Evolutionary conservation across 1,140 invertebrate species (phyloP).

Genomic region (Probaryconus sp.): DNA sequence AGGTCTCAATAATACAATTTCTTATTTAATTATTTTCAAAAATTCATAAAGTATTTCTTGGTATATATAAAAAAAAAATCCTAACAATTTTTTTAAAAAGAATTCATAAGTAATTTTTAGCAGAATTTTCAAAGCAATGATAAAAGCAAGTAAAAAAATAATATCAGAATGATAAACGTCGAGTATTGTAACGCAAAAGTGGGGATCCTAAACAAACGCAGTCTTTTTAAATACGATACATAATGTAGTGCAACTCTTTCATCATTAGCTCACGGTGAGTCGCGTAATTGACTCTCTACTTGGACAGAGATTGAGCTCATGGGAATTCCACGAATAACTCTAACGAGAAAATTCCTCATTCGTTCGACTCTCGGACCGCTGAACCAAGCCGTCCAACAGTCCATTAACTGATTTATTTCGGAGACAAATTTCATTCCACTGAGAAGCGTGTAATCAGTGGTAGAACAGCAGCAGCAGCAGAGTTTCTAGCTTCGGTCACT

Average conservation of each 20-base stretch:
- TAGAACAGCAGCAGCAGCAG: constrained; percentile 41
- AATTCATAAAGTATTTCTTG: too few relatives aligned
- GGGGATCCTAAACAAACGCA: constrained; percentile 21
- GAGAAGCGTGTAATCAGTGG: constrained; percentile 66
- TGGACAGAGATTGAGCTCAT: constrained; percentile 11
- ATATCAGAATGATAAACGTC: too few relatives aligned
- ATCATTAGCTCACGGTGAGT: neutral
- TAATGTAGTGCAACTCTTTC: constrained; percentile 8
- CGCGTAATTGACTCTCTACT: constrained; percentile 33
- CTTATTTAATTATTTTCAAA: too few relatives aligned
- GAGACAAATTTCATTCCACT: constrained; percentile 65
- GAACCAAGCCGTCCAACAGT: constrained; percentile 37
- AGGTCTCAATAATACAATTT: too few relatives aligned
- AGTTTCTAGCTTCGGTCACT: constrained; percentile 5
- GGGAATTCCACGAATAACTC: constrained; percentile 22
- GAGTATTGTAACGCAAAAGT: constrained; percentile 22
- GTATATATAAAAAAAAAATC: too few relatives aligned
- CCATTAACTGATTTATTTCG: constrained; percentile 70
- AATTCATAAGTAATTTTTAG: too few relatives aligned
- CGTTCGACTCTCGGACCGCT: neutral
- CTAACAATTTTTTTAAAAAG: too few relatives aligned
- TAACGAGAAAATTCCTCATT: constrained; percentile 25
- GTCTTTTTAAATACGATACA: constrained; percentile 23
- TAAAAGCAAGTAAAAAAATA: too few relatives aligned
- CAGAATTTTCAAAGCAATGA: too few relatives aligned